Percentiles rank a stretch among this genome's conserved stretches.
Evolutionary conservation across 2,113 vertebrate species (phyloP).

Genomic region (Eira barbara): DNA sequence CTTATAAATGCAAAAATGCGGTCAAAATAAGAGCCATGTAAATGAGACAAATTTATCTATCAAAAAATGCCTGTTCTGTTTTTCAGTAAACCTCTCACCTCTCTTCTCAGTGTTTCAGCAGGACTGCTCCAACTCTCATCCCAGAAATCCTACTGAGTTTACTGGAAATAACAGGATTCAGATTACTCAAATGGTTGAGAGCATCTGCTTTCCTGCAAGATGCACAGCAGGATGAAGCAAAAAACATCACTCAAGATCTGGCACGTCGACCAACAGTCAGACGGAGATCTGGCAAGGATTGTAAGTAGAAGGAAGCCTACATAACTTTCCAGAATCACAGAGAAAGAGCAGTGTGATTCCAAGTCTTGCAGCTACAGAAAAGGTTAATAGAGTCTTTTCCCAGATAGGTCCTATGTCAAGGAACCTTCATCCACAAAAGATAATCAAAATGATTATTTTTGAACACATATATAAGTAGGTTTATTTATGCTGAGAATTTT

Average conservation of each 20-base stretch:
- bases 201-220: constrained; percentile 82
- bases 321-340: background rate
- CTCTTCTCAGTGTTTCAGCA: background rate
- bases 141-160: constrained; percentile 78
- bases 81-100: background rate
- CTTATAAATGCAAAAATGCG: background rate
- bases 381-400: background rate
- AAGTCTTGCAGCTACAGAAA: background rate
- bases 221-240: constrained; percentile 51
- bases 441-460: background rate
- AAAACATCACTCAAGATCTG: constrained; percentile 74
- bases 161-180: constrained; percentile 80
- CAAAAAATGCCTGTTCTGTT: background rate
- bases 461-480: background rate
- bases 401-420: background rate
- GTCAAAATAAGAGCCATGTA: background rate
- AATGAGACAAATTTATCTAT: background rate
- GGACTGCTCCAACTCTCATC: constrained; percentile 48
- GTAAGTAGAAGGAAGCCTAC: background rate
- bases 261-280: constrained; percentile 65
- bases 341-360: too few relatives aligned
- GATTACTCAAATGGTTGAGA: constrained; percentile 74
- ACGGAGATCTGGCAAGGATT: constrained; percentile 29
- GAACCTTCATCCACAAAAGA: background rate
- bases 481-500: constrained; percentile 26